Evolutionary conservation across 2,888 invertebrate genomes (phyloP).

Genomic region (Emmelina monodactyla): DNA sequence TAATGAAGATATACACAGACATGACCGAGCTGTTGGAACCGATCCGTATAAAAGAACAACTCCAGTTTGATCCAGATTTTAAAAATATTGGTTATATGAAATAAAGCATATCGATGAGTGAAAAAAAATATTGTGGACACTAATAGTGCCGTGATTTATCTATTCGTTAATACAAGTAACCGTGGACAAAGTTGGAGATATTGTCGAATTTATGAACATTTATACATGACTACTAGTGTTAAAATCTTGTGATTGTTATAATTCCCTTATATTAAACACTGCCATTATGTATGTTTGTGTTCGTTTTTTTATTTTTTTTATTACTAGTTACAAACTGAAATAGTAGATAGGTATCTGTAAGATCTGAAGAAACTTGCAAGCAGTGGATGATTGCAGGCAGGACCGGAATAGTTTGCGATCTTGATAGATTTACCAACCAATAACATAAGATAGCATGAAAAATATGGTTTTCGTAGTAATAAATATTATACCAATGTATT

Average conservation of each 20-base stretch:
- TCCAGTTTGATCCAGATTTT: slow-evolving; percentile 54
- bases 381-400: too few species aligned
- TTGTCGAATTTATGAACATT: slow-evolving; percentile 57
- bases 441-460: too few species aligned
- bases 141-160: slow-evolving; percentile 19
- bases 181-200: slow-evolving; percentile 24
- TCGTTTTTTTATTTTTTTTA: too few species aligned
- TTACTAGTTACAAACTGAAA: too few species aligned
- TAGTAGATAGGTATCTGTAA: too few species aligned
- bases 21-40: slow-evolving; percentile 57
- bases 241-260: slow-evolving; percentile 56
- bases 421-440: too few species aligned
- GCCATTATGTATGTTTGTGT: too few species aligned
- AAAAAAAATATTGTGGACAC: slow-evolving; percentile 46
- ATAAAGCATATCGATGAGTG: slow-evolving; percentile 61
- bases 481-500: too few species aligned
- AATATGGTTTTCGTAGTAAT: too few species aligned
- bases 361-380: too few species aligned
- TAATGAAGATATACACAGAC: slow-evolving; percentile 32
- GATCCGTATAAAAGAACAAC: slow-evolving; percentile 68
- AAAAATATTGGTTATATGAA: slow-evolving; percentile 23
- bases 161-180: slow-evolving; percentile 2
- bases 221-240: slow-evolving; percentile 38
- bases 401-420: too few species aligned
- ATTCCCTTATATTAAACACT: too few species aligned